Conservation (phyloP, 2,888 invertebrate species). For the Acanthosepion esculentum region DNA sequence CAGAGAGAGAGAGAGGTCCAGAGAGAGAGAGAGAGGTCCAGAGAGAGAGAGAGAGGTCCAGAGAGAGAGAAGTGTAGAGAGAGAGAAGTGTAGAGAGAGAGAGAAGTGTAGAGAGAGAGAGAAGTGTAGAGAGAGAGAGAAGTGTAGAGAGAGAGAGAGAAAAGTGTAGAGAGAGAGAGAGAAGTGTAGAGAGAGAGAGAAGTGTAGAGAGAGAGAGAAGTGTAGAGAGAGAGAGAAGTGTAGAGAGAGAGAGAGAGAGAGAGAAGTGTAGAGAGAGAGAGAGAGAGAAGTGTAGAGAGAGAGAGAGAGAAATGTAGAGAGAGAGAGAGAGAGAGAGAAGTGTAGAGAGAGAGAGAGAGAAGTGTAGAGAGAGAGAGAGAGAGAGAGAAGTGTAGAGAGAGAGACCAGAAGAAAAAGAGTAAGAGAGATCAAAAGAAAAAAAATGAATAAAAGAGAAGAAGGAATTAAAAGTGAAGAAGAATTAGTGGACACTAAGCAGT, state of each 20-base stretch:
- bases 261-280: background rate
- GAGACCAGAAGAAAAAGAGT: too few species aligned
- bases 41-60: background rate
- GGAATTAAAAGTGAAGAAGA: background rate
- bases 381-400: background rate
- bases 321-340: conserved; percentile 34
- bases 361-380: background rate
- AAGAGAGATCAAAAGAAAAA: conserved; percentile 8
- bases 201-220: background rate
- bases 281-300: background rate
- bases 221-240: background rate
- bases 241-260: background rate
- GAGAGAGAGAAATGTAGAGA: background rate
- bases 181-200: background rate
- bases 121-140: background rate
- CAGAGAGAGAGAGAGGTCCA: background rate
- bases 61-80: too few species aligned
- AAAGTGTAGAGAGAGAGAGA: background rate
- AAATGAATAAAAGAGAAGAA: background rate
- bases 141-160: background rate
- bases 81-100: background rate
- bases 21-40: background rate
- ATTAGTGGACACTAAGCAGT: background rate
- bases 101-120: background rate
- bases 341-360: conserved; percentile 36